Conservation (phyloP, 2,888 invertebrate species). For the Cerastis rubricosa region DNA sequence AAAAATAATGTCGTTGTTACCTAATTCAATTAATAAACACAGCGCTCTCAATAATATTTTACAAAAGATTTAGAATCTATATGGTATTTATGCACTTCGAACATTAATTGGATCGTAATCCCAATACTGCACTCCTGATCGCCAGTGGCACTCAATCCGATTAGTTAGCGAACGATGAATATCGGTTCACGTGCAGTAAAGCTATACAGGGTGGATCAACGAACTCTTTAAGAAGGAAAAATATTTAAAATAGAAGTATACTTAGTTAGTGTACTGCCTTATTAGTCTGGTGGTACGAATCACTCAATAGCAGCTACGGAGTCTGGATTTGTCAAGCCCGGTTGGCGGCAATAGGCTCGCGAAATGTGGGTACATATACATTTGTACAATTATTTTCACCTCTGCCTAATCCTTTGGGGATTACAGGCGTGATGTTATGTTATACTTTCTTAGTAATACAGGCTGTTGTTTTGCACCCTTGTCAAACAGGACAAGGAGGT, state of each 20-base stretch:
- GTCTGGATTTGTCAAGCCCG: not conserved
- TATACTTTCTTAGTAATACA: not conserved
- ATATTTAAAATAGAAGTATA: not conserved
- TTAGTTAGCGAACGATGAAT: slow-evolving; percentile 42
- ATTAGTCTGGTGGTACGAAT: too few species aligned
- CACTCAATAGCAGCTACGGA: not conserved
- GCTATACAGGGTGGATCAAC: not conserved
- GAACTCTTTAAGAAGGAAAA: not conserved
- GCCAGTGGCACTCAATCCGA: slow-evolving; percentile 35
- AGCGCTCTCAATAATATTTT: not conserved
- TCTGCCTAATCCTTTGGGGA: not conserved
- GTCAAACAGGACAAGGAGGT: too few species aligned
- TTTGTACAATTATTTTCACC: not conserved
- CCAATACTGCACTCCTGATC: slow-evolving; percentile 5
- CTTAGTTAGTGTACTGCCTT: not conserved
- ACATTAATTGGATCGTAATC: slow-evolving; percentile 27
- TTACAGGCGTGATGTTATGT: not conserved
- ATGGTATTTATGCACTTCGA: not conserved
- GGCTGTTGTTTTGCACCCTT: too few species aligned
- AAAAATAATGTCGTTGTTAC: not conserved
- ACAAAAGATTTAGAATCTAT: not conserved
- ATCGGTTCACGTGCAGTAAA: slow-evolving; percentile 32
- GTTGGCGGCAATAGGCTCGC: not conserved
- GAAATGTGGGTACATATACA: not conserved
- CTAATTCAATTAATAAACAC: not conserved